Conservation (phyloP, 1,140 invertebrate genomes). For the Lepidurus apus region DNA sequence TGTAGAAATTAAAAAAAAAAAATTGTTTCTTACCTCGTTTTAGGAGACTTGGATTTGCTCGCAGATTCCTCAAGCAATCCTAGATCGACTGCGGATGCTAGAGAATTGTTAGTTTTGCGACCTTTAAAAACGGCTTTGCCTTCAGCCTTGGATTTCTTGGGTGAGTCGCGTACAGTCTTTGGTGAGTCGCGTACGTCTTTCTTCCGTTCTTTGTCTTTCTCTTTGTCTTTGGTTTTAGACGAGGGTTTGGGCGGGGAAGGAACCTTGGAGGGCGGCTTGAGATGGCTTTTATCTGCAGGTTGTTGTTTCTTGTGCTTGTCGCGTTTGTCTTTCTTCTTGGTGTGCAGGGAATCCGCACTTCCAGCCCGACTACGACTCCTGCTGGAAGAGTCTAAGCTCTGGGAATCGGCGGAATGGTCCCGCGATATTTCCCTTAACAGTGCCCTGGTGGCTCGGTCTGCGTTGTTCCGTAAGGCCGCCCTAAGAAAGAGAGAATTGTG, state of each 20-base stretch:
- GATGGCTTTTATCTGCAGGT: background rate
- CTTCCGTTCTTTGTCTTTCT: constrained; percentile 29
- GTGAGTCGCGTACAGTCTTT: constrained; percentile 47
- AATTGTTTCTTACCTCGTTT: too few species aligned
- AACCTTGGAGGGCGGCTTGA: constrained; percentile 17
- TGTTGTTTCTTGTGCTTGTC: constrained; percentile 26
- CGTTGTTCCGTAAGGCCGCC: constrained; percentile 31
- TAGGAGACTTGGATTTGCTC: background rate
- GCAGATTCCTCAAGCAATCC: constrained; percentile 44
- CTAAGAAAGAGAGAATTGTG: background rate
- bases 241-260: background rate
- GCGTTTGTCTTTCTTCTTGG: constrained; percentile 31
- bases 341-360: constrained; percentile 30
- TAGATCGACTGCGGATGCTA: constrained; percentile 72
- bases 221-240: background rate
- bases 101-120: constrained; percentile 78
- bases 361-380: constrained; percentile 28
- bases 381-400: constrained; percentile 36
- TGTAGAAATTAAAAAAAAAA: too few species aligned
- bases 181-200: constrained; percentile 29
- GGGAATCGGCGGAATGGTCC: constrained; percentile 31
- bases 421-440: constrained; percentile 40
- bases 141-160: constrained; percentile 21
- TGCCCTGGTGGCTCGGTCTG: constrained; percentile 42
- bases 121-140: constrained; percentile 33